Base-by-base conservation (phyloP, 2,113 vertebrate genomes). In the Dipodomys stephensi region DNA sequence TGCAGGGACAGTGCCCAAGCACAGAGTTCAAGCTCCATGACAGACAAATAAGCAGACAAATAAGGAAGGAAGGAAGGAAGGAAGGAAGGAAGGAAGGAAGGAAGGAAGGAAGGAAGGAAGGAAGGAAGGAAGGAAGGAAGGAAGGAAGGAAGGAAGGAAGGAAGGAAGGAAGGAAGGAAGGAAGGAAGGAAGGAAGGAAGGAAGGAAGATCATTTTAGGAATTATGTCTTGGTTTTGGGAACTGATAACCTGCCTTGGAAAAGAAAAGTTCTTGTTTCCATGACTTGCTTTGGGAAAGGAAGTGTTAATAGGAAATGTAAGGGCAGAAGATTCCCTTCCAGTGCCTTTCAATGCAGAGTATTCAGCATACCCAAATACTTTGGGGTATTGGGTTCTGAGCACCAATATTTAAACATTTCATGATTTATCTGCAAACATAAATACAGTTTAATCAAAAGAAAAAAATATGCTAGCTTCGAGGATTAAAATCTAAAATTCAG, bases 381-480 rank as follows among this genome's bases (percentile, higher is more conserved):
- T 46, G 62, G 30, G 30, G 22, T 35, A 23, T 27, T 39, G 13
- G 65, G 6, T 65, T 60, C 62, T 91, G 62, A 68, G 46, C 25
- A 19, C 44, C 62, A 76, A 25, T 2, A 28, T 57, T 18, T 91
- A 85, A 87, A 44, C 81, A 77, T 92, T 94, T 85, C 20, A 28
- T 67, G 62, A 94, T 8, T 90, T 91, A 16, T 64, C 25, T 15
- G 19, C n/a, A 83, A 77, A 79, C 23, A 74, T 79, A 85, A 68
- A 32, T 69, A 62, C 35, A 67, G 53, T 85, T 93, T 92, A 92
- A 4, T 78, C 19, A 68, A 80, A 62, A 49, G 22, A 39, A 91
- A 81, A 92, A 69, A 67, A 72, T 64, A 64, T 22, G 28, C 25
- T 71, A 22, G 64, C 83, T 83, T 89, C 20, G 6, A 80, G 28